Conservation (phyloP, 1,140 invertebrate genomes). For the Philotrypesis tridentata region DNA sequence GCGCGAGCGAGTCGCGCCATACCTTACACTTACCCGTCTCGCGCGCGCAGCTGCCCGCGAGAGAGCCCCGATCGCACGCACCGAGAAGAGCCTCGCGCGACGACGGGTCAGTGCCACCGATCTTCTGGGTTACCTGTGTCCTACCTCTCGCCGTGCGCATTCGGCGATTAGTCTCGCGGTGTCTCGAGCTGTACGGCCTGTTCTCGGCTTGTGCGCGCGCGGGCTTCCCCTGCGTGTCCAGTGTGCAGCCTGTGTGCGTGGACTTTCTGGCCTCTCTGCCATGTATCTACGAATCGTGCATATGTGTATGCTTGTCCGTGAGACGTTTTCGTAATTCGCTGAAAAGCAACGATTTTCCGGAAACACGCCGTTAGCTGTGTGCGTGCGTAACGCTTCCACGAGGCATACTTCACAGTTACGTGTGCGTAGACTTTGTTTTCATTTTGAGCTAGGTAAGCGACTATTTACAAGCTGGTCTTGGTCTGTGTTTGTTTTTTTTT, state of each 20-base stretch:
- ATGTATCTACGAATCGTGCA: neutral
- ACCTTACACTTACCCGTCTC: constrained; percentile 29
- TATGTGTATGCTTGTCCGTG: constrained; percentile 3
- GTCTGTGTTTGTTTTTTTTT: no score
- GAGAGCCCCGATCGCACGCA: neutral
- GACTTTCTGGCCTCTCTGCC: neutral
- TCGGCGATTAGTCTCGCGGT: no score
- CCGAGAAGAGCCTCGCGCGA: no score
- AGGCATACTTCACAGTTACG: neutral
- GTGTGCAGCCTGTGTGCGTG: no score
- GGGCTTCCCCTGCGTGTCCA: neutral
- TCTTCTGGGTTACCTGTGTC: neutral
- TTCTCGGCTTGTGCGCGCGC: neutral
- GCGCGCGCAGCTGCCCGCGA: constrained; percentile 7
- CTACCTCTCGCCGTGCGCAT: no score
- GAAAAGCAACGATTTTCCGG: constrained; percentile 23
- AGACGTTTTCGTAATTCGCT: constrained; percentile 27
- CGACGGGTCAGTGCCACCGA: neutral
- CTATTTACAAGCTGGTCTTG: neutral
- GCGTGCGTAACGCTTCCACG: no score
- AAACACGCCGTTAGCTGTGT: neutral
- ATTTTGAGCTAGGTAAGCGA: neutral
- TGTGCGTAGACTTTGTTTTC: constrained; percentile 5
- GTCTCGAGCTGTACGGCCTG: neutral
- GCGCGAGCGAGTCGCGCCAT: no score